Base-by-base conservation (phyloP, 2,888 invertebrate genomes). In the Hirtodrosophila duncani region DNA sequence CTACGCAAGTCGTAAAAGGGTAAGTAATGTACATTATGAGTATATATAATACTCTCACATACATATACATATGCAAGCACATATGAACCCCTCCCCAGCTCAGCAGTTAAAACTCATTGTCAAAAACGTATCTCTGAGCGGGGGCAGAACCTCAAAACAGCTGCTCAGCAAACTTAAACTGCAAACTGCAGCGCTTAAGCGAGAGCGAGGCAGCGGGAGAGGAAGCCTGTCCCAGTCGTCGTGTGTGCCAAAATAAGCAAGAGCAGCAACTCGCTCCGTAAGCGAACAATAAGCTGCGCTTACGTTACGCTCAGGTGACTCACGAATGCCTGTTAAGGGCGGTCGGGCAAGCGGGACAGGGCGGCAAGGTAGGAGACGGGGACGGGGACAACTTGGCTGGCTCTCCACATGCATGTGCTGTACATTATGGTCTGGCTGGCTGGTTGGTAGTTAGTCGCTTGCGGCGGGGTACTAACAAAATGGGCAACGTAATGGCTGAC, bases 271-370 rank as follows among this genome's bases (percentile, higher is more conserved):
- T 16, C 16, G 56, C 30, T 26, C 46, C 37, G 33, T 50, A 52
- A 45, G 42, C 61, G 52, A 50, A 61, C 74, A 67, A 67, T 67
- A 66, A 66, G 63, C 70, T 70, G 60, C 60, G 82, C 77, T 75
- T 79, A 81, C 79, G 84, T 83, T 83, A 79, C 82, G 84, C 83
- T 83, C 82, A 79, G 84, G 78, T 83, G 84, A 82, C 77, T 84
- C 84, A 84, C 83, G 67, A 67, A 42, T 41, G 49, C 53, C 38
- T 18, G 29, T 38, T 57, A 67, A 65, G 70, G 70, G 71, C 63
- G 48, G 45, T 46, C 51, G 65, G 44, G 55, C 18, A 20, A 20
- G 34, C 2, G 10, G n/a, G 33, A n/a, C 11, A 34, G n/a, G n/a
- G 3, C n/a, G 42, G 17, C 3, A 7, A 21, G 4, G 20, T 7